Percentiles rank a stretch among this genome's conserved stretches.
These are phyloP conservation scores for Tridacna gigas DNA, from an alignment of 2,888 invertebrate species.

Conservation along the genomic window DNA sequence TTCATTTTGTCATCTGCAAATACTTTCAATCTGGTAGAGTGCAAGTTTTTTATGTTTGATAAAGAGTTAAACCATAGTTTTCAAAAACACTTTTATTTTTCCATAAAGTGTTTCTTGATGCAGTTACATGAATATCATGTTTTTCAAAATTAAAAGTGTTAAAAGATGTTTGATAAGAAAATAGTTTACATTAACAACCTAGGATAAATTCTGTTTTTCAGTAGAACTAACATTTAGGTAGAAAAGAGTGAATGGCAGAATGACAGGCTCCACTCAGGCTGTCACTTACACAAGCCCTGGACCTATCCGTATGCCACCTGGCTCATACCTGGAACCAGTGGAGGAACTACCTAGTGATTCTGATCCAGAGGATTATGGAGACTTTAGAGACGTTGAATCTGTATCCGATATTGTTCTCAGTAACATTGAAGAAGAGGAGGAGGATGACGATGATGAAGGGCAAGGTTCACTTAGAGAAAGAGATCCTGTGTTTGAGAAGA, in stretches of 20 bases:
- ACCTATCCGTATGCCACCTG: conserved; percentile 60
- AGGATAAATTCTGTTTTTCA: no score
- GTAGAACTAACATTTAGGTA: no score
- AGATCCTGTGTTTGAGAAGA: conserved; percentile 71
- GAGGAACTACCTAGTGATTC: conserved; percentile 60
- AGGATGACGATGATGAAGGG: conserved; percentile 58
- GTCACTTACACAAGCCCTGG: conserved; percentile 51
- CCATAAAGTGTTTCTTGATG: no score
- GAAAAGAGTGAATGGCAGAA: conserved; percentile 12
- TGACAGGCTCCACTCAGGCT: conserved; percentile 52
- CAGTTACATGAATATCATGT: no score
- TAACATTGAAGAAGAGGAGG: conserved; percentile 56
- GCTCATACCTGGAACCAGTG: conserved; percentile 51
- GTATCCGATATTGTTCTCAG: conserved; percentile 40
- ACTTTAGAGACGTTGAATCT: conserved; percentile 36
- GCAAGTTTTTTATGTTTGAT: no score
- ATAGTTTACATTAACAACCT: no score
- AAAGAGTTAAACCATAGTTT: no score
- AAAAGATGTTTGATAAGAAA: no score
- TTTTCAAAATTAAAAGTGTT: no score
- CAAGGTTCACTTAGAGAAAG: conserved; percentile 47
- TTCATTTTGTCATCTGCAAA: background rate
- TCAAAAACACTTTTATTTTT: no score
- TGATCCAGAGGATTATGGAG: conserved; percentile 46
- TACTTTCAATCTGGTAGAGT: background rate